phyloP scores from a whole-genome alignment of 1,140 invertebrate species.

The Galleria mellonella region DNA sequence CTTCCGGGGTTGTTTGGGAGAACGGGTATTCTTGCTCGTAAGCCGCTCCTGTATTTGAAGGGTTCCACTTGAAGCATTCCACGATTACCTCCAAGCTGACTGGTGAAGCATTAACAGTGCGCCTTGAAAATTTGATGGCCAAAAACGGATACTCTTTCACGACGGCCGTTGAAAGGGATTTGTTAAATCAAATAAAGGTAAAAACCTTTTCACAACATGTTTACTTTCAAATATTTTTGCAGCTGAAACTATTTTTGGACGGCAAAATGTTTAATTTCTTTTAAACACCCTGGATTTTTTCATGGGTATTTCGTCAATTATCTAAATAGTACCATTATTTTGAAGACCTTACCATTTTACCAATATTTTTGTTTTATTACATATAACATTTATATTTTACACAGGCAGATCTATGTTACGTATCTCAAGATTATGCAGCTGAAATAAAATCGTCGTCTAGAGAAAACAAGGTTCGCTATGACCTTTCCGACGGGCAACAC shows the following conservation, averaged over 20 bases:
- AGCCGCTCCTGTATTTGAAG: constrained; percentile 45
- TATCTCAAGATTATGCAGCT: constrained; percentile 30
- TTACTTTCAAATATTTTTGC: no score
- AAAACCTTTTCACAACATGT: not conserved
- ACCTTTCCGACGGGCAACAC: constrained; percentile 89
- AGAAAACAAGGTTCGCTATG: constrained; percentile 77
- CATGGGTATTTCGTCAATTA: no score
- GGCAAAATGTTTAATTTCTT: no score
- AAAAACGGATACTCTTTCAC: constrained; percentile 44
- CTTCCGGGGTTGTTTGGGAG: constrained; percentile 46
- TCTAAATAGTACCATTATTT: no score
- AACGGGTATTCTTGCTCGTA: constrained; percentile 37
- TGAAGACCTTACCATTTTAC: no score
- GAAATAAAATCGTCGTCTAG: constrained; percentile 12
- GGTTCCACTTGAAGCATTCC: constrained; percentile 43
- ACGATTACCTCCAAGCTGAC: constrained; percentile 28
- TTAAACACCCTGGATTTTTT: no score
- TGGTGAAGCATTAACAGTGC: constrained; percentile 30
- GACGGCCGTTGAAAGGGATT: constrained; percentile 42
- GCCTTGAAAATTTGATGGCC: constrained; percentile 24
- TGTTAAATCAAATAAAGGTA: constrained; percentile 82
- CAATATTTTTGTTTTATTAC: no score
- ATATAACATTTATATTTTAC: no score
- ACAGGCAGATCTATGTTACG: constrained; percentile 73
- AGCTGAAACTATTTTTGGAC: no score